Conservation (phyloP, 2,113 vertebrate genomes). For the Salvelinus alpinus region DNA sequence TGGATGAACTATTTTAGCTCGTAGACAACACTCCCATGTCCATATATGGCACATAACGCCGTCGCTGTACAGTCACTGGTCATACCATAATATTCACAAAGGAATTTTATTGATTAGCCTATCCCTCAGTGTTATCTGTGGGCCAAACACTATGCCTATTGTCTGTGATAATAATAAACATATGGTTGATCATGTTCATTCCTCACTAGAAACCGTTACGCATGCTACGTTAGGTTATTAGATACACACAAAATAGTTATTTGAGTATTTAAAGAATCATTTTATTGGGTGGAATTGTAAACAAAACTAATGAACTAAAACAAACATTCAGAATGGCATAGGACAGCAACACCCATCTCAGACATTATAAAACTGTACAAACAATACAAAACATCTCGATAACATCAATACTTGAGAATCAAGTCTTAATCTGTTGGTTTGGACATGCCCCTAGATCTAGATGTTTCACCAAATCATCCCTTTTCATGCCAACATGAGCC, state of each 20-base stretch:
- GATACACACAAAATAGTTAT: too few relatives aligned
- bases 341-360: too few relatives aligned
- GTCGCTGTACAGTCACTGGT: neutral
- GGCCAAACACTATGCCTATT: too few relatives aligned
- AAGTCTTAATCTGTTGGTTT: neutral
- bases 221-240: too few relatives aligned
- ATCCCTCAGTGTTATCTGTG: too few relatives aligned
- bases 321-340: neutral
- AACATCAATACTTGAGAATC: constrained; percentile 16
- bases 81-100: neutral
- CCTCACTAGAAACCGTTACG: too few relatives aligned
- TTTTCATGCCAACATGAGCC: neutral
- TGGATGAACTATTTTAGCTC: constrained; percentile 63
- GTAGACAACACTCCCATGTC: constrained; percentile 23
- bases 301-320: too few relatives aligned
- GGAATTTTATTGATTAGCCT: neutral
- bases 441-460: constrained; percentile 32
- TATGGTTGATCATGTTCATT: too few relatives aligned
- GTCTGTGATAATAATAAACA: too few relatives aligned
- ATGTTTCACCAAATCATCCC: constrained; percentile 13
- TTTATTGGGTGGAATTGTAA: constrained; percentile 39
- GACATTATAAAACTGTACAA: constrained; percentile 17
- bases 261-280: constrained; percentile 5
- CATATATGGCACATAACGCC: neutral
- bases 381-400: constrained; percentile 8